Conservation (phyloP, 2,888 invertebrate genomes). For the Drosophila helvetica region DNA sequence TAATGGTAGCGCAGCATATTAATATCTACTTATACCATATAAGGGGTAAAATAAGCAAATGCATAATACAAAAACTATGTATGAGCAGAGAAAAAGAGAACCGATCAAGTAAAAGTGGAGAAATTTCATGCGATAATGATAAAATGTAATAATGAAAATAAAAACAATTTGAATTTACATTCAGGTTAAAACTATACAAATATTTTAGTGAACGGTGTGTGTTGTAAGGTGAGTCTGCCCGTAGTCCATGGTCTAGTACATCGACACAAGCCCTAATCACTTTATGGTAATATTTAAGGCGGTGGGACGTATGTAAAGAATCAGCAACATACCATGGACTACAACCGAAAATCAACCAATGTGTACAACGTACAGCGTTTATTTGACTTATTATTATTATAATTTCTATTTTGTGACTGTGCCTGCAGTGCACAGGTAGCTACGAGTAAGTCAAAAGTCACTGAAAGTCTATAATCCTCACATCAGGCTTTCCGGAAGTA, state of each 20-base stretch:
- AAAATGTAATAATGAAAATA: constrained; percentile 67
- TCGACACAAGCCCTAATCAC: too few species aligned
- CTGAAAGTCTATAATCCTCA: too few species aligned
- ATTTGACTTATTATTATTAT: too few species aligned
- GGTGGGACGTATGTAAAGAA: too few species aligned
- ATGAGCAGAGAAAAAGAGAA: constrained; percentile 29
- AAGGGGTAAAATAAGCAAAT: constrained; percentile 58
- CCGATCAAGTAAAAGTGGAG: constrained; percentile 19
- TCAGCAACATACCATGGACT: too few species aligned
- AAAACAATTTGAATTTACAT: constrained; percentile 54
- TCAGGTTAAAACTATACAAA: background rate
- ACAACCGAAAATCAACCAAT: too few species aligned
- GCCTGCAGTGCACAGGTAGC: too few species aligned
- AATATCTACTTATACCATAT: constrained; percentile 60
- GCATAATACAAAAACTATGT: constrained; percentile 35
- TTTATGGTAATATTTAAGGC: too few species aligned
- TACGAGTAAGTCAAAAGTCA: too few species aligned
- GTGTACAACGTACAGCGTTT: too few species aligned
- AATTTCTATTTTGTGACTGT: too few species aligned
- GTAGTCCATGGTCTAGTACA: background rate
- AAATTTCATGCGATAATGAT: constrained; percentile 40
- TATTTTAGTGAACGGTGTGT: background rate
- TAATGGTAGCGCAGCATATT: constrained; percentile 68
- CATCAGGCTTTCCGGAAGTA: too few species aligned
- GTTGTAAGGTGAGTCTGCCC: background rate